A percentile compares a stretch with the other conserved stretches of the same genome.
Conservation (phyloP, 2,888 invertebrate species). For the Polymixis lichenea region DNA sequence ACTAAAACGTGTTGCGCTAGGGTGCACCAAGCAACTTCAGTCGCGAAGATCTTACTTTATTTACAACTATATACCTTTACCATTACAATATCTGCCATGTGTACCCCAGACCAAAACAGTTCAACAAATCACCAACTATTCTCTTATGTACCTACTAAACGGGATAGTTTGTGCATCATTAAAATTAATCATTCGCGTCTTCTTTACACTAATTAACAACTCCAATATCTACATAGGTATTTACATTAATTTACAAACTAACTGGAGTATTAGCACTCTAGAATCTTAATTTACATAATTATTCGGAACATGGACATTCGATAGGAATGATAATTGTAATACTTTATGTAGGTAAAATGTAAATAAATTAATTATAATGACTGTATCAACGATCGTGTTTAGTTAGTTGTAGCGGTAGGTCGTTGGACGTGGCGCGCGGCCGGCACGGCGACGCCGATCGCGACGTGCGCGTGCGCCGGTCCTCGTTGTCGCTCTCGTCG, state of each 20-base stretch:
- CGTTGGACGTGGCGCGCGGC: slow-evolving; percentile 76
- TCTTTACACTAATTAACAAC: slow-evolving; percentile 82
- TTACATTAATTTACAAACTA: slow-evolving; percentile 86
- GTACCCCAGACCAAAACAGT: slow-evolving; percentile 33
- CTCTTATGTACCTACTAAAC: slow-evolving; percentile 60
- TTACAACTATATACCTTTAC: slow-evolving; percentile 49
- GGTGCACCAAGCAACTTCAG: slow-evolving; percentile 31
- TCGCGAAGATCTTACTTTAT: slow-evolving; percentile 28
- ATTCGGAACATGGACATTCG: slow-evolving; percentile 82
- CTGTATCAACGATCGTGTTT: slow-evolving; percentile 92
- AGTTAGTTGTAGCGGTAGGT: slow-evolving; percentile 93
- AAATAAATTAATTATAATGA: slow-evolving; percentile 77
- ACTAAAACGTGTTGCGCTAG: slow-evolving; percentile 27
- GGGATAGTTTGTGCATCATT: slow-evolving; percentile 82
- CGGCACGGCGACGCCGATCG: slow-evolving; percentile 87
- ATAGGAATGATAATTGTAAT: slow-evolving; percentile 81
- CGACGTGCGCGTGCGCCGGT: slow-evolving; percentile 84
- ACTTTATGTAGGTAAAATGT: slow-evolving; percentile 77
- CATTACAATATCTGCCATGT: slow-evolving; percentile 34
- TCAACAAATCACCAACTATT: slow-evolving; percentile 53
- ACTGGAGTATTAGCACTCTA: slow-evolving; percentile 82
- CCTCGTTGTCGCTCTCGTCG: slow-evolving; percentile 93
- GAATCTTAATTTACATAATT: slow-evolving; percentile 82
- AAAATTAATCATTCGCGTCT: slow-evolving; percentile 75
- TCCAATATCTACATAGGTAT: slow-evolving; percentile 82